Evolutionary conservation across 2,113 vertebrate species (phyloP), one percentile per base, ranked within the genome.

Genomic region (Entelurus aequoreus): DNA sequence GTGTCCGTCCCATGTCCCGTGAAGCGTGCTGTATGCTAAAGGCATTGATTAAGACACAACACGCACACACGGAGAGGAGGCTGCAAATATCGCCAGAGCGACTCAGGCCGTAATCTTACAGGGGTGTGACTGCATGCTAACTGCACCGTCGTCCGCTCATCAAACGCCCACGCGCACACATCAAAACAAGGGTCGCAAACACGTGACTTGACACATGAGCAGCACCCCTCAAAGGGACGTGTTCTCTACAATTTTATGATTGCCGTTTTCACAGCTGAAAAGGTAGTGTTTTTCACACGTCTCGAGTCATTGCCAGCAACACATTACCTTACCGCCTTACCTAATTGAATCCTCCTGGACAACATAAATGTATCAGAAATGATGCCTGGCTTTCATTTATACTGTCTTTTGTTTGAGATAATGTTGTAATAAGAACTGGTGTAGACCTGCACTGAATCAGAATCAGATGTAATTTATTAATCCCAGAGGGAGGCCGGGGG

Each of bases 111-210:
- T 65, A 72, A 77, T 77, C 51, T 50, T 49, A 66, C 73, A 72
- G 60, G 28, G 69, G 62, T 74, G 64, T 63, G 68, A 76, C 52
- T 68, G 68, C 57, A 79, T 66, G 60, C 68, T 75, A 82, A 79
- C 78, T 71, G 78, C 61, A 53, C 63, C 58, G 60, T 55, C 72
- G 72, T 76, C 72, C 56, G 56, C 71, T 78, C 69, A 57, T 78
- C 78, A 77, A 68, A 67, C 75, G 55, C 79, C 77, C 78, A 79
- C 71, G 8, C 73, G 66, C 53, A 40, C 61, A 54, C 65, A 81
- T 73, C 73, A 71, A 50, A 64, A 56, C 28, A 48, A 55, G 14
- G 14, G 21, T 16, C 46, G 59, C 5, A 46, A 35, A 42, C 65
- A 50, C 16, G 35, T 16, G 54, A 71, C 68, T 21, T 51, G 44